A percentile compares a stretch with the other conserved stretches of the same genome.
These are phyloP conservation scores for Megalurothrips usitatus DNA, from an alignment of 2,888 invertebrate genomes.

Conservation along the genomic window DNA sequence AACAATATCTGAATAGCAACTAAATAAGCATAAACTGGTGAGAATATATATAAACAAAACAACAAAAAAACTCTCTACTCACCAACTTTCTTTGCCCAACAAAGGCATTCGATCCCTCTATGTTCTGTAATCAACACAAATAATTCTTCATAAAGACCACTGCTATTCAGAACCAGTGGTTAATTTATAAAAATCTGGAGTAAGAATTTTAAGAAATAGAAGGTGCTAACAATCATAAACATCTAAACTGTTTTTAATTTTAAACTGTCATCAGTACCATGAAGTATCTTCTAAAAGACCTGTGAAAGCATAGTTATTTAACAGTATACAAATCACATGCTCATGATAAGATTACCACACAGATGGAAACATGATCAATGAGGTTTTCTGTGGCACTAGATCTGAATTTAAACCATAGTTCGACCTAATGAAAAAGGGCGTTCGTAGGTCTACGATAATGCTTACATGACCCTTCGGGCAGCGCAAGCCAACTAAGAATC, in stretches of 20 bases:
- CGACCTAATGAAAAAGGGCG: too few species aligned
- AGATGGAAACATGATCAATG: not conserved
- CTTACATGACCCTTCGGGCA: too few species aligned
- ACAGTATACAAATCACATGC: not conserved
- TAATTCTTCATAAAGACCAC: constrained; percentile 30
- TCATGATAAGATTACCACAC: constrained; percentile 13
- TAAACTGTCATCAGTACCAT: not conserved
- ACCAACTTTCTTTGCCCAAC: constrained; percentile 53
- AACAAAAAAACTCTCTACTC: constrained; percentile 47
- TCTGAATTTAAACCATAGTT: too few species aligned
- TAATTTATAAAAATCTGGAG: too few species aligned
- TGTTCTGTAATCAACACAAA: constrained; percentile 48
- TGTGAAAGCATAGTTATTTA: not conserved
- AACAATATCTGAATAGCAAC: constrained; percentile 14
- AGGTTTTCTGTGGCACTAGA: too few species aligned
- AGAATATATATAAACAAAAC: constrained; percentile 40
- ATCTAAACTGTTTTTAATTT: not conserved
- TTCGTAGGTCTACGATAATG: too few species aligned
- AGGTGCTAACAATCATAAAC: not conserved
- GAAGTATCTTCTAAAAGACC: not conserved
- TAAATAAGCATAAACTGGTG: constrained; percentile 33
- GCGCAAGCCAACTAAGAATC: not conserved
- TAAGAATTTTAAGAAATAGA: not conserved
- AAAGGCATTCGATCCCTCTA: constrained; percentile 51
- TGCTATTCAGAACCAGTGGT: too few species aligned